phyloP scores from a whole-genome alignment of 2,113 vertebrate species.

The Osmerus mordax region DNA sequence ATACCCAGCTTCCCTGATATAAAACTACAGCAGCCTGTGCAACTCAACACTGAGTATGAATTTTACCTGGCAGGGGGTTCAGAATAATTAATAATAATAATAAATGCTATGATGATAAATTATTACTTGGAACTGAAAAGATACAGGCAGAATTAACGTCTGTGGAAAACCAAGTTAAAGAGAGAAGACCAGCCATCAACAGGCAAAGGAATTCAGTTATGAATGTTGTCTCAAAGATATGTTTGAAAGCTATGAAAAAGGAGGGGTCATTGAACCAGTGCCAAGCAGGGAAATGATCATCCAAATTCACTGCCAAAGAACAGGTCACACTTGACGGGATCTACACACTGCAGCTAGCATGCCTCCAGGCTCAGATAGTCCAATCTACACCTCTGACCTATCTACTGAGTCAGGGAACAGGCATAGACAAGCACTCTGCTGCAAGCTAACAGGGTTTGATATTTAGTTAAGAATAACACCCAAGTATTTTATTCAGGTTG shows the following conservation, averaged over 20 bases:
- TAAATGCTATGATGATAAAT: too few species aligned
- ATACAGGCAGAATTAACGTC: neutral
- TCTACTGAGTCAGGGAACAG: slow-evolving; percentile 28
- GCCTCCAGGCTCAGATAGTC: too few species aligned
- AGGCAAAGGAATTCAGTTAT: neutral
- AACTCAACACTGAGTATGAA: neutral
- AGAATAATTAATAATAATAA: neutral
- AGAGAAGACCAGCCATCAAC: too few species aligned
- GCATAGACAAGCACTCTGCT: slow-evolving; percentile 45
- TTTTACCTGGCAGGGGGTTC: neutral
- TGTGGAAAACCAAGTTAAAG: too few species aligned
- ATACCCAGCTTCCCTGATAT: neutral
- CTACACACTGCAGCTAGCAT: slow-evolving; percentile 1
- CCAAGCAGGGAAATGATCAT: neutral
- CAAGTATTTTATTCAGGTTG: slow-evolving; percentile 32
- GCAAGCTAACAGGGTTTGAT: slow-evolving; percentile 10
- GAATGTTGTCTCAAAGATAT: neutral
- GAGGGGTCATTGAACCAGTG: neutral
- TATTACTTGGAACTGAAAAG: neutral
- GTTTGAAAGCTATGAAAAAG: neutral
- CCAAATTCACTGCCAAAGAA: neutral
- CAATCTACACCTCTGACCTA: neutral
- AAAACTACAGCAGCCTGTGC: neutral
- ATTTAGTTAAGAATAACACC: slow-evolving; percentile 22
- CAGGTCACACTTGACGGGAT: slow-evolving; percentile 3